Percentiles rank a stretch among this genome's conserved stretches.
These are phyloP conservation scores for Lytechinus pictus DNA, from an alignment of 35 echinoderm and acorn worm species.

Conservation along the genomic window DNA sequence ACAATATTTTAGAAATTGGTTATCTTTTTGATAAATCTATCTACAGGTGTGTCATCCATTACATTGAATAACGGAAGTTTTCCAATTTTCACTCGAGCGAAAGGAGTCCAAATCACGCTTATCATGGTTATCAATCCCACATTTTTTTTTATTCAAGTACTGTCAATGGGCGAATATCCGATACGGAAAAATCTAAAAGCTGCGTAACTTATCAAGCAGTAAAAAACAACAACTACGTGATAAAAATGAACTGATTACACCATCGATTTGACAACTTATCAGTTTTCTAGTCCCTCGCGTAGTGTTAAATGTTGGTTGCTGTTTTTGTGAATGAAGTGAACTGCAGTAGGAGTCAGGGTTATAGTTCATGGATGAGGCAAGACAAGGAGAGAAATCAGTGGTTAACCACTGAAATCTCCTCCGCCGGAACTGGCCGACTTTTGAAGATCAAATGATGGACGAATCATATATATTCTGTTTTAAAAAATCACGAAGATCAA, in stretches of 20 bases:
- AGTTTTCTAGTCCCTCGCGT: neutral
- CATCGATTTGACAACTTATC: neutral
- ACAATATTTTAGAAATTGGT: no score
- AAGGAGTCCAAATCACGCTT: neutral
- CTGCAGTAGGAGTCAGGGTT: neutral
- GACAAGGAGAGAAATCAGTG: neutral
- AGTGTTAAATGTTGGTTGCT: neutral
- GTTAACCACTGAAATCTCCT: neutral
- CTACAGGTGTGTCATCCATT: neutral
- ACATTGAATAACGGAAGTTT: constrained; percentile 26
- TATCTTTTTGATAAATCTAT: neutral
- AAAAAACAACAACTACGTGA: neutral
- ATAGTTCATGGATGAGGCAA: neutral
- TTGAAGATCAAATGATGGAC: no score
- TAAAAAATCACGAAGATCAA: no score
- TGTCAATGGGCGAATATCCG: constrained; percentile 37
- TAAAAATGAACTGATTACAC: neutral
- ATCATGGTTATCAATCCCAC: neutral
- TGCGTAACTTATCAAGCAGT: neutral
- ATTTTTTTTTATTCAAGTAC: neutral
- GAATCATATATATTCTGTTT: no score
- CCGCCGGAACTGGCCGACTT: neutral
- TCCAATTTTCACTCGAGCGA: constrained; percentile 5
- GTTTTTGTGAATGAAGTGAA: constrained; percentile 57
- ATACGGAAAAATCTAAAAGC: neutral